These are phyloP conservation scores for Caracal caracal DNA, from an alignment of 2,113 vertebrate genomes.

Conservation along the genomic window DNA sequence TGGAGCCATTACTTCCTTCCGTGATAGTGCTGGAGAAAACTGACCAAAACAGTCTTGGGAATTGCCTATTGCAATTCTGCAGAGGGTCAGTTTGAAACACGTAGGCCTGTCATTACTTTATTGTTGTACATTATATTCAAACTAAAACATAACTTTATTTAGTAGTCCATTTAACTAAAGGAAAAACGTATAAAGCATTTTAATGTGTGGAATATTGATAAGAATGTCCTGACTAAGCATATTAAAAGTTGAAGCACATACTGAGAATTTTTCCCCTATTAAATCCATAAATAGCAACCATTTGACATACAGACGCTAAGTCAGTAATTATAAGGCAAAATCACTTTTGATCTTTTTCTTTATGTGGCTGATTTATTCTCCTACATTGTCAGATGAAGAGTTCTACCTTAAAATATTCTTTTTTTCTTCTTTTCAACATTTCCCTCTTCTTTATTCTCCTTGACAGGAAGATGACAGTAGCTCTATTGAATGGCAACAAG, in stretches of 20 bases:
- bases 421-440: background rate
- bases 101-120: background rate
- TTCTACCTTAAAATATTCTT: conserved; percentile 53
- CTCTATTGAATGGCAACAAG: conserved; percentile 46
- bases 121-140: background rate
- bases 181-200: background rate
- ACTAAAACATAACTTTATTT: background rate
- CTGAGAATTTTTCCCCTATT: conserved; percentile 13
- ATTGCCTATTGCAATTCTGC: background rate
- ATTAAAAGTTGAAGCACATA: background rate
- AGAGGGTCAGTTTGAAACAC: background rate
- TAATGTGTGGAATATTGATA: background rate
- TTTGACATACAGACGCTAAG: conserved; percentile 29
- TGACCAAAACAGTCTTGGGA: accelerated
- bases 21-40: background rate
- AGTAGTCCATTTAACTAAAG: background rate
- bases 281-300: conserved; percentile 46
- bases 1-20: background rate
- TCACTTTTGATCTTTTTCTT: conserved; percentile 64
- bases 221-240: conserved; percentile 32
- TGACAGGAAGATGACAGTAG: conserved; percentile 51
- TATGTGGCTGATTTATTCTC: conserved; percentile 53
- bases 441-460: conserved; percentile 52
- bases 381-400: conserved; percentile 60
- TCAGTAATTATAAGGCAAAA: conserved; percentile 58